Evolutionary conservation across 1,140 invertebrate genomes (phyloP), one percentile per base, ranked within the genome.

Genomic region (Amphibalanus amphitrite): DNA sequence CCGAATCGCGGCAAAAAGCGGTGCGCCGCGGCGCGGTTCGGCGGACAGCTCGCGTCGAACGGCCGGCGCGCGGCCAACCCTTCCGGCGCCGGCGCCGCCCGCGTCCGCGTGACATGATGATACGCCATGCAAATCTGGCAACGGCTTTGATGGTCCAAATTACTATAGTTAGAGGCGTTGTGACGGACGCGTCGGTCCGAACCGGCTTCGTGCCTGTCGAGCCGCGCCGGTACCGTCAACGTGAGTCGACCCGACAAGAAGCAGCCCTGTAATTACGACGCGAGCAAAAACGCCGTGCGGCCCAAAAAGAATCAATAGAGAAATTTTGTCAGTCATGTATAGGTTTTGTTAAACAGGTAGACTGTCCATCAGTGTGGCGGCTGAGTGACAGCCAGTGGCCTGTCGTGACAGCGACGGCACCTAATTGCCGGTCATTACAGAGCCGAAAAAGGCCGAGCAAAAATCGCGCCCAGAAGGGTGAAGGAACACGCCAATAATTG

Each of bases 121-220:
- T 67, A 67, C n/a, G 28, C 65, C 65, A 67, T 67, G 65, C 65
- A 67, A 67, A 67, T 67, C 65, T 67, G 65, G 65, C 65, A 67
- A 67, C 28, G 28, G 65, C 65, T 28, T 26, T 67, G 65, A 67
- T 28, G 26, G 65, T 28, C 65, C 28, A 26, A 28, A 67, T 67
- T 28, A 67, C 65, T 67, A 67, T 67, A 67, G 10, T 67, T 67
- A 67, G 65, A n/a, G 23, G 47, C 10, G 10, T 1, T 59, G 6
- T 59, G 47, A 59, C 20, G 13, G 47, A 59, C 47, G 47, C 20
- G 47, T 8, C 47, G 20, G 47, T 3, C 47, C 20, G 47, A 20
- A 13, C 10, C 47, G 47, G 47, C 13, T 59, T 59, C 47, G 47
- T 59, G 47, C 47, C 47, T 59, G 47, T 59, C 47, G 10, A 59